These are phyloP conservation scores for Lasioglossum baleicum DNA, from an alignment of 1,140 invertebrate species.

Conservation along the genomic window DNA sequence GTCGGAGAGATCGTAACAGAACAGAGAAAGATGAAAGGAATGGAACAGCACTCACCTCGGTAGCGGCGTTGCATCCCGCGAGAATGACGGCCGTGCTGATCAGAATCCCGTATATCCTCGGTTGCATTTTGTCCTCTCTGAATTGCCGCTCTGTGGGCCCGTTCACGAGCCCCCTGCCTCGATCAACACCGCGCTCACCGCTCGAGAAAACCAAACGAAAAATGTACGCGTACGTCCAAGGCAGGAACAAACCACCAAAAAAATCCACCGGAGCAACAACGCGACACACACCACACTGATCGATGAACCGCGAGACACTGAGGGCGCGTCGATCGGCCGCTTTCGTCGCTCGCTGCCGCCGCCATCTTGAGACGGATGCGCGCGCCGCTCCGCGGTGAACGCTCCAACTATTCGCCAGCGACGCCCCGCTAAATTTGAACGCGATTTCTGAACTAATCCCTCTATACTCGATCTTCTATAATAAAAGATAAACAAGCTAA, in stretches of 20 bases:
- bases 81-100: constrained; percentile 62
- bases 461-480: no score
- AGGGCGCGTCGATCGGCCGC: constrained; percentile 68
- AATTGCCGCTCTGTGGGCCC: constrained; percentile 43
- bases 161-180: constrained; percentile 25
- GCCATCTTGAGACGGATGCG: not conserved
- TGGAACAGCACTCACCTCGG: constrained; percentile 64
- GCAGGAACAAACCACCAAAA: constrained; percentile 66
- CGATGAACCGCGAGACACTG: constrained; percentile 74
- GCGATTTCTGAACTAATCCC: no score
- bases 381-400: not conserved
- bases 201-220: constrained; percentile 23
- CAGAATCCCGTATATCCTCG: constrained; percentile 73
- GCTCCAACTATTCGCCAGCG: not conserved
- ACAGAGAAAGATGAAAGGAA: constrained; percentile 5
- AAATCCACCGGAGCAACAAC: constrained; percentile 71
- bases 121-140: constrained; percentile 65
- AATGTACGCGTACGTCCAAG: constrained; percentile 42
- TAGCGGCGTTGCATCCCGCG: constrained; percentile 67
- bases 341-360: constrained; percentile 16
- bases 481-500: no score
- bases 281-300: constrained; percentile 74
- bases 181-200: constrained; percentile 37
- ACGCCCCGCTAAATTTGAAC: constrained; percentile 9
- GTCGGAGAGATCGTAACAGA: constrained; percentile 13